These are phyloP conservation scores for Philypnodon macrostomus DNA, from an alignment of 2,797 vertebrate genomes.

Conservation along the genomic window DNA sequence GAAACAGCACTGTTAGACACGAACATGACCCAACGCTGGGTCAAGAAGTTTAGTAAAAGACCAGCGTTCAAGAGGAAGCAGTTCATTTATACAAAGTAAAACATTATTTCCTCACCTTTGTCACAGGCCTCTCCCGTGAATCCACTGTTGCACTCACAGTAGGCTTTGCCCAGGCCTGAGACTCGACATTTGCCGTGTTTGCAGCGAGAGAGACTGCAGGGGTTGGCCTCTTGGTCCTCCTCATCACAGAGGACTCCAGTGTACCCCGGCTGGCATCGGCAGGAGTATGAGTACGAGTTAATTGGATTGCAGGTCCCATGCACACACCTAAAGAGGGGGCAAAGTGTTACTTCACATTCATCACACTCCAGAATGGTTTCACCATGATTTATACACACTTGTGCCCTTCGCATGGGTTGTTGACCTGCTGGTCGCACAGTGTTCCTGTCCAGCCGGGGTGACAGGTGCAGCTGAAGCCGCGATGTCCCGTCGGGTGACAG, in stretches of 20 bases:
- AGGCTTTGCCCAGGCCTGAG: constrained; percentile 90
- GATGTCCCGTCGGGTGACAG: constrained; percentile 85
- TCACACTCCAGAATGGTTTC: background rate
- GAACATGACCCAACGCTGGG: constrained; percentile 8
- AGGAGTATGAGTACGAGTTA: constrained; percentile 98
- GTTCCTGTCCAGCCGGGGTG: constrained; percentile 91
- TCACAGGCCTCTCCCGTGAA: constrained; percentile 93
- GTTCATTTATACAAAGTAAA: background rate
- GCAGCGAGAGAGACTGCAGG: constrained; percentile 87
- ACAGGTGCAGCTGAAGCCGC: constrained; percentile 91
- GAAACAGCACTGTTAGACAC: constrained; percentile 41
- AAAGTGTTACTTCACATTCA: background rate
- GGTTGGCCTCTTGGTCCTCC: constrained; percentile 83
- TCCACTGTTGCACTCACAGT: constrained; percentile 94
- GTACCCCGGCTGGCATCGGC: constrained; percentile 91
- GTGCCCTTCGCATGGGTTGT: constrained; percentile 93
- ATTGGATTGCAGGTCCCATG: constrained; percentile 93
- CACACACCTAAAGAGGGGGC: constrained; percentile 78
- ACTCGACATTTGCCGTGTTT: constrained; percentile 94
- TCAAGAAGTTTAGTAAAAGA: constrained; percentile 21
- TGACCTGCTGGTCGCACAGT: constrained; percentile 89
- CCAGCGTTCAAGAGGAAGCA: constrained; percentile 18
- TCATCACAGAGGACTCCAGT: constrained; percentile 92
- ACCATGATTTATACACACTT: constrained; percentile 81
- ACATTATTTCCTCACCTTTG: constrained; percentile 79